Base-by-base conservation (phyloP, 2,797 vertebrate species). In the Gallinago stenura region DNA sequence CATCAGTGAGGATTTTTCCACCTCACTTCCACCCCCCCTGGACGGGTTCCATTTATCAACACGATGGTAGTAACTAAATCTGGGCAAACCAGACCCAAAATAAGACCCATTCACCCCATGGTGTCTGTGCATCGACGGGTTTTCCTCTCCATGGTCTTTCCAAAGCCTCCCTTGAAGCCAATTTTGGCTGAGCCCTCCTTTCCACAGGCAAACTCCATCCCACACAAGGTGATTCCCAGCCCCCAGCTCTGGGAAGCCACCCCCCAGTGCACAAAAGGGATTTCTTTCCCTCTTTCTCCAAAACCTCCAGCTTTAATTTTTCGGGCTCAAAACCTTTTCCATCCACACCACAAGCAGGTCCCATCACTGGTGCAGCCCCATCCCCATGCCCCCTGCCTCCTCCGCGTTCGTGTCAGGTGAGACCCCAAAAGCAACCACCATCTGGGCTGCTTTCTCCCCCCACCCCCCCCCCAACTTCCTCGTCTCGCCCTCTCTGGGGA, bases 401-500 rank as follows among this genome's bases (percentile, higher is more conserved):
- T 26, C 79, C 43, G 0, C 4, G 0, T 93, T 72, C 94, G 89
- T 97, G 96, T 68, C 89, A 87, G 69, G 95, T 89, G 58, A 91
- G 94, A 83, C 46, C 16, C 86, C 33, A 28, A 39, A 41, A 31
- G 26, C 79, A 54, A 57, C 69, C 82, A 2, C 75, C 15, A 28
- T 6, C 50, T 0, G 54, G 43, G 69, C 53, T 39, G 80, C 5
- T 20, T 86, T 28, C 69, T n/a, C 88, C 45, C 25, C 50, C 37
- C 37, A 37, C 37, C 37, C 37, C 15, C 37, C 37, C 15, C 28
- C 51, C 16, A 5, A 95, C 95, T 97, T 97, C 97, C 97, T 75
- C 24, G 4, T 60, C 46, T 5, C 46, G 48, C 54, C 64, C 50
- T 0, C 43, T 3, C 84, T 3, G 12, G 9, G 81, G 21, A 89